Evolutionary conservation across 2,113 vertebrate species (phyloP), one percentile per base, ranked within the genome.

Genomic region (Heteronetta atricapilla): DNA sequence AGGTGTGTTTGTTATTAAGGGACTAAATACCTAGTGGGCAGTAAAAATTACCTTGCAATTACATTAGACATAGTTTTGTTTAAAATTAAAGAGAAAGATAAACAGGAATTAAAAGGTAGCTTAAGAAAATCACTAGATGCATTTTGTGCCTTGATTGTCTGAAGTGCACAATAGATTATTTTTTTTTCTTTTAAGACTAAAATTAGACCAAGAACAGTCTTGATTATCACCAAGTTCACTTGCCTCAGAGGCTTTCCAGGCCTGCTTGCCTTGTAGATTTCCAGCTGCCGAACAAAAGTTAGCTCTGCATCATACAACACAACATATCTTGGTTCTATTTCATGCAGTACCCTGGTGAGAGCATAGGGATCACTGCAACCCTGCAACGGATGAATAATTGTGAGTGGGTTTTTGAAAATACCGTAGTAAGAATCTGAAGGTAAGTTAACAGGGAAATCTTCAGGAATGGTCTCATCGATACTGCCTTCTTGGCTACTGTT

Each of bases 241-340:
- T 98, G 98, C 99, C 99, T 98, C 40, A 99, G 97, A 4, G 98
- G 97, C 83, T 98, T 99, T 42, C 99, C 99, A 1, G 99, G 98
- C 73, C 98, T 98, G 93, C 98, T 98, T 8, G 99, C 99, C 96
- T 99, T 99, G 96, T 99, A 99, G 89, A 99, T 97, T 94, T 99
- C 99, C 93, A 99, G 98, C 97, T 99, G 99, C 13, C 99, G 98
- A 6, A 99, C 99, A 20, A 99, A 99, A 7, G 98, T 98, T 17
- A 99, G 95, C 14, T 99, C 99, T 1, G 99, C 98, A 3, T 99
- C 99, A 2, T 99, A 99, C 8, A 99, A 77, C n/a, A 99, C 98
- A 31, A 99, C 98, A 0, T 99, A 99, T 95, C 98, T 97, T 10
- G 99, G 99, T 33, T 99, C 99, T 23, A 99, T 97, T 86, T 99